Evolutionary conservation across 2,113 vertebrate genomes (phyloP).

Genomic region (Probosciger aterrimus): DNA sequence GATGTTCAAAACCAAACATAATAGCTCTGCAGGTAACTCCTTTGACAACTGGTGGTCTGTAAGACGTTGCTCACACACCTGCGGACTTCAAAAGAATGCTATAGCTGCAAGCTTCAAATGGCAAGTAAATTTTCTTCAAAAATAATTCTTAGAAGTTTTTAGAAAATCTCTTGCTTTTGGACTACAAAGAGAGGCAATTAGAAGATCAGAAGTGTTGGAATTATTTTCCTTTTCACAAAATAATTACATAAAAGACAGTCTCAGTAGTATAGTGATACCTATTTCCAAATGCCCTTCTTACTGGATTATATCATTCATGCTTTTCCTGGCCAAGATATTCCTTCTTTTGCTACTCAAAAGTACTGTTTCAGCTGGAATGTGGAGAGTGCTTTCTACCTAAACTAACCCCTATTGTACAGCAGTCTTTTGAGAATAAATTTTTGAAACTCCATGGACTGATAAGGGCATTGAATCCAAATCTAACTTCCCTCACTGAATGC

Average conservation of each 20-base stretch:
- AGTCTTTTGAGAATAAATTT: neutral
- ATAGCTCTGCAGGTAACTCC: slow-evolving; percentile 6
- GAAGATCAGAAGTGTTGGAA: neutral
- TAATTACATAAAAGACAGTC: neutral
- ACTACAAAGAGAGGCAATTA: slow-evolving; percentile 6
- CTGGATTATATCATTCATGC: neutral
- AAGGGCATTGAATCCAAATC: neutral
- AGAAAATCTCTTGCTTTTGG: neutral
- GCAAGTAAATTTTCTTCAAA: neutral
- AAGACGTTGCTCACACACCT: neutral
- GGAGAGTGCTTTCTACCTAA: neutral
- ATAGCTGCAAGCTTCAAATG: neutral
- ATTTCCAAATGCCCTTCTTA: neutral
- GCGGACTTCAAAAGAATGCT: slow-evolving; percentile 17
- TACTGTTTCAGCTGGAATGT: neutral
- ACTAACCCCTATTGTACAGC: neutral
- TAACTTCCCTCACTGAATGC: neutral
- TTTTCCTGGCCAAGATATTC: neutral
- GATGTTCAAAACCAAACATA: slow-evolving; percentile 10
- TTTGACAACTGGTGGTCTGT: slow-evolving; percentile 10
- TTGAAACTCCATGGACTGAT: neutral
- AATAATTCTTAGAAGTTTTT: neutral
- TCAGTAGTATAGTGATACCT: neutral
- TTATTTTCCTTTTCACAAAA: slow-evolving; percentile 1
- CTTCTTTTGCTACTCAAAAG: neutral